phyloP scores from a whole-genome alignment of 2,888 invertebrate genomes.

The Corythucha ciliata region DNA sequence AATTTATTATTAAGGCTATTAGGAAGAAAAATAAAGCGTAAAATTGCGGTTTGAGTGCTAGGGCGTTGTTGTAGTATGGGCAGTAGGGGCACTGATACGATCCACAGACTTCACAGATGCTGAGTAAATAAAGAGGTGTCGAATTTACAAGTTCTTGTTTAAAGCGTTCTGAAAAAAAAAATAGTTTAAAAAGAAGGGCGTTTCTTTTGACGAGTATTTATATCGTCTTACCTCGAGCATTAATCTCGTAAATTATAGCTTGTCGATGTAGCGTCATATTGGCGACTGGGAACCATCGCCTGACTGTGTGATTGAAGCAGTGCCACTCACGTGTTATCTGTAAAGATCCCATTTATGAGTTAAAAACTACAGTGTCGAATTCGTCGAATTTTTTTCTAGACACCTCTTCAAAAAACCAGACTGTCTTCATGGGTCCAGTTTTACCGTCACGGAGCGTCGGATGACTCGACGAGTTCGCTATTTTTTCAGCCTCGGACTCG shows the following conservation, averaged over 20 bases:
- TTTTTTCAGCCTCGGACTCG: conserved; percentile 43
- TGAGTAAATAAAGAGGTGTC: conserved; percentile 41
- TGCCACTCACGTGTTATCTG: conserved; percentile 41
- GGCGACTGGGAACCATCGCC: conserved; percentile 49
- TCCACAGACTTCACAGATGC: conserved; percentile 45
- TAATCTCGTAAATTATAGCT: conserved; percentile 47
- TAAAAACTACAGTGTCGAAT: not conserved
- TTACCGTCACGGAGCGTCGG: conserved; percentile 40
- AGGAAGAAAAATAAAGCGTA: not conserved
- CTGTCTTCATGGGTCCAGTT: conserved; percentile 40
- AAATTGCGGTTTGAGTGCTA: not conserved
- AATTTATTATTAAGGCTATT: not conserved
- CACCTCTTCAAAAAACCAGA: conserved; percentile 46
- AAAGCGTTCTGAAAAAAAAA: conserved; percentile 39
- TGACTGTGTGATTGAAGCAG: conserved; percentile 47
- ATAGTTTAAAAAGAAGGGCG: not conserved
- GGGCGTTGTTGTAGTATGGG: conserved; percentile 39
- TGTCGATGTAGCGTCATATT: conserved; percentile 47
- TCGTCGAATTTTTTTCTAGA: conserved; percentile 32
- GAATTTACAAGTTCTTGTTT: conserved; percentile 39
- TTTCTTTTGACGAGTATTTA: not conserved
- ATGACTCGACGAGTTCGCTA: conserved; percentile 37
- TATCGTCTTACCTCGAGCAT: conserved; percentile 44
- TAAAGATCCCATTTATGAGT: conserved; percentile 5
- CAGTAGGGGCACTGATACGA: conserved; percentile 47